Percentiles rank a stretch among this genome's conserved stretches.
Evolutionary conservation across 2,113 vertebrate genomes (phyloP).

Genomic region (Castor canadensis): DNA sequence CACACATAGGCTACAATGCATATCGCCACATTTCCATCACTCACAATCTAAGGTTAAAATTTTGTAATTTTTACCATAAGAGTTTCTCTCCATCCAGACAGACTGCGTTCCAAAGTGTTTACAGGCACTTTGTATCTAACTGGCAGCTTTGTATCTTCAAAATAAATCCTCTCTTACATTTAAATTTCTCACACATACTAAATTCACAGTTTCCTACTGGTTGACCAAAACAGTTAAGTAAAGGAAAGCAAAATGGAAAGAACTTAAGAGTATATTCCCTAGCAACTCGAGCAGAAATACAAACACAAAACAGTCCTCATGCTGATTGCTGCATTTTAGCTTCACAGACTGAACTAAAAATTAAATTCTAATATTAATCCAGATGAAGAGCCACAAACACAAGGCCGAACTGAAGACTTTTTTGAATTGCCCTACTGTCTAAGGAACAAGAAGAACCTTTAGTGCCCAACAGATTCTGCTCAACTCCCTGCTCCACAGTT

Average conservation of each 20-base stretch:
- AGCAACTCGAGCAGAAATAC: conserved; percentile 64
- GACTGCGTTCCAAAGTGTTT: not conserved
- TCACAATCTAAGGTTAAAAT: conserved; percentile 20
- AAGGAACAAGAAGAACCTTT: conserved; percentile 12
- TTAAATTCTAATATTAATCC: conserved; percentile 57
- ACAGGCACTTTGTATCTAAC: not conserved
- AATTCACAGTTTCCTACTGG: conserved; percentile 52
- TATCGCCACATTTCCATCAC: not conserved
- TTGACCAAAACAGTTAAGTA: conserved; percentile 28
- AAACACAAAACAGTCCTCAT: conserved; percentile 53
- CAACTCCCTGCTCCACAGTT: not conserved
- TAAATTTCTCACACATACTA: conserved; percentile 45
- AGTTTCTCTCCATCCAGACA: not conserved
- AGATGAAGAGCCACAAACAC: conserved; percentile 51
- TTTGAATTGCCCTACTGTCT: conserved; percentile 29
- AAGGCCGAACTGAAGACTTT: conserved; percentile 28
- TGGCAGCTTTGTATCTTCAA: not conserved
- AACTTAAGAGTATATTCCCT: conserved; percentile 40
- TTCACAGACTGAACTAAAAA: conserved; percentile 24
- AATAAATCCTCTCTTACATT: conserved; percentile 20
- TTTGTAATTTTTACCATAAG: not conserved
- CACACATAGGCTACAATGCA: not conserved
- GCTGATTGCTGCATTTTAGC: not conserved
- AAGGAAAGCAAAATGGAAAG: conserved; percentile 65
- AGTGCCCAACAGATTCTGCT: not conserved